Evolutionary conservation across 2,888 invertebrate genomes (phyloP).

Genomic region (Acanthacorydalis orientalis): DNA sequence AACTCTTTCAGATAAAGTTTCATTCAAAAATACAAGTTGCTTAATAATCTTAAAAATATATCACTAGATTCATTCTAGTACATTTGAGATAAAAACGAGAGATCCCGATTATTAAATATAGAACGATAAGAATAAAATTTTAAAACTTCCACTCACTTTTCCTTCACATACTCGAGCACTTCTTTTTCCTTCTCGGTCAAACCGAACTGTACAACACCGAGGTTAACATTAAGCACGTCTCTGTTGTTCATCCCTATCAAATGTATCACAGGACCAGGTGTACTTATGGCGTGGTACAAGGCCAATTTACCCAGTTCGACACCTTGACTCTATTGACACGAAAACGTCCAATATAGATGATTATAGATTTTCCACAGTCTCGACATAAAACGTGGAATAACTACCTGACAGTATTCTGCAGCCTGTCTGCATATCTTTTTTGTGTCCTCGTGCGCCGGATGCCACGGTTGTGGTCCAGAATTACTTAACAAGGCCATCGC

Average conservation of each 20-base stretch:
- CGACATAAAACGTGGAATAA: conserved; percentile 10
- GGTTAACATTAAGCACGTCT: conserved; percentile 40
- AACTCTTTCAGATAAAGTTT: no score
- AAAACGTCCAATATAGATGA: background rate
- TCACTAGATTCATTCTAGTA: no score
- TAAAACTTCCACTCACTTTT: conserved; percentile 39
- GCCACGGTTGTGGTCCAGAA: conserved; percentile 61
- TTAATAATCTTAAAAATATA: no score
- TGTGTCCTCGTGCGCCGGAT: conserved; percentile 50
- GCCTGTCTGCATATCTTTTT: conserved; percentile 44
- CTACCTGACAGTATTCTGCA: conserved; percentile 46
- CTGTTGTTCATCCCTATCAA: conserved; percentile 61
- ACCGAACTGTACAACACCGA: conserved; percentile 44
- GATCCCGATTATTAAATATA: no score
- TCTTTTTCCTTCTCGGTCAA: conserved; percentile 45
- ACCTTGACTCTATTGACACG: conserved; percentile 26
- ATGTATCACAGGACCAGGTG: conserved; percentile 43
- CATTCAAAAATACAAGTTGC: no score
- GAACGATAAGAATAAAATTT: no score
- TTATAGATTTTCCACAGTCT: background rate
- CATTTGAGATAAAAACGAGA: no score
- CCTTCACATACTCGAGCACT: conserved; percentile 41
- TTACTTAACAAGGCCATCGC: conserved; percentile 71
- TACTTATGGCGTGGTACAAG: conserved; percentile 41
- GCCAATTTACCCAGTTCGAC: conserved; percentile 59